Evolutionary conservation across 2,888 invertebrate genomes (phyloP), one percentile per base, ranked within the genome.

Genomic region (Ametastegia equiseti): DNA sequence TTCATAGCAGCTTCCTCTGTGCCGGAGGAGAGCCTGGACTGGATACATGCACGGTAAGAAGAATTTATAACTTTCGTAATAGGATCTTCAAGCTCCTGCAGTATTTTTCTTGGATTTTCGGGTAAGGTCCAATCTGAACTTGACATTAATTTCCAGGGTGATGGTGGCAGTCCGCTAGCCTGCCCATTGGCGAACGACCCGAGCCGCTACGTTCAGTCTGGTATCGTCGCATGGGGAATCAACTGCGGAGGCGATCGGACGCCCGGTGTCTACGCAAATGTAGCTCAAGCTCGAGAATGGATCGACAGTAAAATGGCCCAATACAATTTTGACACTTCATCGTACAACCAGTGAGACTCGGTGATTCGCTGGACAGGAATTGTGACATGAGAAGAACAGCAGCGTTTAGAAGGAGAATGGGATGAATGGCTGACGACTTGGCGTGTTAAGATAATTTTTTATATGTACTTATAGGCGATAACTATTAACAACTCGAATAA

Each of bases 211-310:
- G 93, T 93, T 1, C 94, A 94, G 85, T 93, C 92, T 23, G 94
- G 94, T 57, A 95, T 97, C 57, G 97, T 97, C 0, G 95, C 97
- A 0, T 97, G 97, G 97, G 97, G 97, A 23, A 95, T 97, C 84
- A 96, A 95, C 0, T 97, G 97, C 87, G 96, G 96, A 0, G 93
- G 93, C 78, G 92, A 93, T 75, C 92, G 93, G 65, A 93, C 94
- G 23, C 97, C 96, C 0, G 97, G 96, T 0, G 96, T 96, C 0
- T 97, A 97, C 88, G 95, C 94, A 0, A 95, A 95, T 88, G 94
- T 97, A 0, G 93, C 94, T 0, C 89, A 92, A 47, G 93, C 95
- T n/a, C 92, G 95, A 1, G 89, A 92, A 15, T 97, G 97, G 97
- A 95, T 97, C 83, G 94, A 95, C 85, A 93, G 94, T 83, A 93